Evolutionary conservation across 2,113 vertebrate genomes (phyloP).

Genomic region (Hippocampus barbouri): DNA sequence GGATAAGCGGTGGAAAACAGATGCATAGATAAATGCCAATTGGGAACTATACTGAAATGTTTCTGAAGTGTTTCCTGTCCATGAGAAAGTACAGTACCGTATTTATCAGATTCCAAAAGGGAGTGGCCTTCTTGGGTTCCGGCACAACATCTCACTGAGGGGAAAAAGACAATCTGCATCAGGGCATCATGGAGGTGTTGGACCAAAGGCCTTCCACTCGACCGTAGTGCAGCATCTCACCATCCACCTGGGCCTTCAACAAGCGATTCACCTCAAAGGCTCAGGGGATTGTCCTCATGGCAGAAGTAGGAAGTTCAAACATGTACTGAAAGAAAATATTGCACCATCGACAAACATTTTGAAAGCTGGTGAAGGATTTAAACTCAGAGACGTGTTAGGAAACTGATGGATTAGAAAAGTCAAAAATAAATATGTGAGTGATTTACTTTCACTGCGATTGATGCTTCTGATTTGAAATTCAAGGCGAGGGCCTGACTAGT

Average conservation of each 20-base stretch:
- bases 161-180: neutral
- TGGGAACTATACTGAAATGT: neutral
- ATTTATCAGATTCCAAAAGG: slow-evolving; percentile 10
- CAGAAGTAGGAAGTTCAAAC: slow-evolving; percentile 69
- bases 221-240: slow-evolving; percentile 38
- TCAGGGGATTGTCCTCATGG: slow-evolving; percentile 54
- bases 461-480: neutral
- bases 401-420: too few relatives aligned
- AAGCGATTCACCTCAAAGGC: slow-evolving; percentile 53
- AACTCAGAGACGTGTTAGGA: too few relatives aligned
- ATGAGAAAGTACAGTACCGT: neutral
- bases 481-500: too few relatives aligned
- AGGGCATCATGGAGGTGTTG: slow-evolving; percentile 45
- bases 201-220: slow-evolving; percentile 18
- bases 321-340: neutral
- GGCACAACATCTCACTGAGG: slow-evolving; percentile 23
- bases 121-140: slow-evolving; percentile 38
- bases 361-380: too few relatives aligned
- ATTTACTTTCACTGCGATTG: neutral
- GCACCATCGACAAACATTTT: too few relatives aligned
- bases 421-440: neutral
- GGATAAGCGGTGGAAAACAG: too few relatives aligned
- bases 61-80: neutral
- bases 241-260: slow-evolving; percentile 65
- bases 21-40: neutral